A percentile compares a stretch with the other conserved stretches of the same genome.
These are phyloP conservation scores for Bujurquina vittata DNA, from an alignment of 2,113 vertebrate genomes.

Conservation along the genomic window DNA sequence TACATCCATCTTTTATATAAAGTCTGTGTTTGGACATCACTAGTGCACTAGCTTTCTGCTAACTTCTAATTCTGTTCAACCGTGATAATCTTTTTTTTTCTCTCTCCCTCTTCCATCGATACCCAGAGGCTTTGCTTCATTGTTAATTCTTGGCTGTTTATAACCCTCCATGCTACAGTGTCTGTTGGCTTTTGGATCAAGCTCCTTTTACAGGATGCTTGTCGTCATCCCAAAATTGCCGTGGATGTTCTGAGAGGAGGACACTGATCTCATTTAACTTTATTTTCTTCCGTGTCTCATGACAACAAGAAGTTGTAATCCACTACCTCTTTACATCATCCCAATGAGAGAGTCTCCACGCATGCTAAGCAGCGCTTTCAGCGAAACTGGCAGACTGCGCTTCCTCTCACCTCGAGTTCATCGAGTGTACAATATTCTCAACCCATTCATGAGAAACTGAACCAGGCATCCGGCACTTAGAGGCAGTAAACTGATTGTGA, in stretches of 20 bases:
- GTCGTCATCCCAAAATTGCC: neutral
- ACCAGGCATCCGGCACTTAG: neutral
- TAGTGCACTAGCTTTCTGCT: no score
- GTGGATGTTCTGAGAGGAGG: neutral
- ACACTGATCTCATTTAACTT: neutral
- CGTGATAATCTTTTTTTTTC: no score
- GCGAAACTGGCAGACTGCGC: neutral
- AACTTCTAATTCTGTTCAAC: no score
- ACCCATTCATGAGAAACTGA: neutral
- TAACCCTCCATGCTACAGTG: no score
- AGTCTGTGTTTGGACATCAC: no score
- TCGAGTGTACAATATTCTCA: neutral
- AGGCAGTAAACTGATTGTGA: neutral
- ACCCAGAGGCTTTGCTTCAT: no score
- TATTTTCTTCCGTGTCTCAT: neutral
- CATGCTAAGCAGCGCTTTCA: neutral
- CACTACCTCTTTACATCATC: neutral
- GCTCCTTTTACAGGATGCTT: neutral
- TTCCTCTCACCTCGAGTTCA: neutral
- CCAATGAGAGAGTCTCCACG: neutral
- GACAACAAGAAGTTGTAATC: neutral
- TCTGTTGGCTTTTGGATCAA: neutral
- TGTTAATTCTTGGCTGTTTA: no score
- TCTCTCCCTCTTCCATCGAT: no score
- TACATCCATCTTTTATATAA: no score